Evolutionary conservation across 2,113 vertebrate species (phyloP), one percentile per base, ranked within the genome.

Genomic region (Clarias magur): DNA sequence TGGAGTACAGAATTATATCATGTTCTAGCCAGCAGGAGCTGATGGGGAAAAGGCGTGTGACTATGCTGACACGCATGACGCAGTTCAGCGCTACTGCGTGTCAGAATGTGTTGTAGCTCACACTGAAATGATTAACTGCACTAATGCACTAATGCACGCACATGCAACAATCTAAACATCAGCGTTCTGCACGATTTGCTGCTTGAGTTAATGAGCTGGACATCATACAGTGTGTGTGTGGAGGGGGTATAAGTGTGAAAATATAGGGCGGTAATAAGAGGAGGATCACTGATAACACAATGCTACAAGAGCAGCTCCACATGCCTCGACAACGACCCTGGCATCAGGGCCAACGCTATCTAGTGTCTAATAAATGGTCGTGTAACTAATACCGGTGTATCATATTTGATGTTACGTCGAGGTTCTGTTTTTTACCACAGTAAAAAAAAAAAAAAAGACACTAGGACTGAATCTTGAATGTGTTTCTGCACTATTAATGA

Each of bases 181-280:
- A 79, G 25, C 15, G 82, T 83, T 70, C 16, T 25, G 73, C 60
- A 27, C 23, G 63, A 38, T 84, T 62, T 73, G 75, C n/a, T 80
- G 88, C 34, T 81, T 60, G 13, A 34, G 19, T 13, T 56, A 53
- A 48, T 76, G 38, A n/a, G 7, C 59, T 62, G 82, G 81, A 83
- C 89, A 88, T 91, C 48, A 48, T 48, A 48, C 48, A 48, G 90
- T 89, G 16, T 65, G 57, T 73, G 62, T 38, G 34, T 3, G 34
- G 34, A 67, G 60, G 48, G 60, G 60, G 27, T 73, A 38, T 86
- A 42, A 42, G 83, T 86, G 75, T 86, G 73, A 67, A 75, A 67
- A 83, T 56, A 21, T 67, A 53, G 85, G 34, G 2, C 21, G 70
- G 8, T 19, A 42, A 19, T 73, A 48, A 42, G 19, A 21, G 9